These are phyloP conservation scores for Tapera naevia DNA, from an alignment of 2,797 vertebrate genomes.

Conservation along the genomic window DNA sequence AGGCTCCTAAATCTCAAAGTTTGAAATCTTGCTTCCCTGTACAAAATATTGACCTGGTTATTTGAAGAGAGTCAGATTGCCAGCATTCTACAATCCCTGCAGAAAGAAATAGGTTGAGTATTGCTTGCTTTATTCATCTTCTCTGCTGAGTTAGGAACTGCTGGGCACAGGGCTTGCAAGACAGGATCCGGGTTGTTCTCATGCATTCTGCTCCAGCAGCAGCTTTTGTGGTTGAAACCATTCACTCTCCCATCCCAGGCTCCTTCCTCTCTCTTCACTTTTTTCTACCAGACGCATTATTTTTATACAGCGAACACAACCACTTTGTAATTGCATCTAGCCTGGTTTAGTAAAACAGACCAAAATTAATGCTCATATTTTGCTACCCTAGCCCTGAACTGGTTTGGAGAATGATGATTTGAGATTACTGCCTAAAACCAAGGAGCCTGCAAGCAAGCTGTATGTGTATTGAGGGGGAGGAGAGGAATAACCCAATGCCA, in stretches of 20 bases:
- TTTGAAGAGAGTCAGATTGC: background rate
- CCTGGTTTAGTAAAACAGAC: background rate
- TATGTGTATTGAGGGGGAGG: too few species aligned
- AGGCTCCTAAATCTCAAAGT: background rate
- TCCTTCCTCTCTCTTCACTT: background rate
- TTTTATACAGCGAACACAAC: background rate
- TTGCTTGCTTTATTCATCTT: background rate
- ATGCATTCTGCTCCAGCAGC: background rate
- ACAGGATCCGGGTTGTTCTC: background rate
- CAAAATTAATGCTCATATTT: background rate
- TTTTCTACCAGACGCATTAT: background rate
- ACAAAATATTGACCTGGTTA: background rate
- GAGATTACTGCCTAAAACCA: background rate
- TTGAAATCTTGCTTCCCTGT: background rate
- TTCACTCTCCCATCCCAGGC: background rate
- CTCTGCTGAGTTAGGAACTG: background rate
- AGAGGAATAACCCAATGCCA: accelerated
- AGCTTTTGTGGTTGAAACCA: background rate
- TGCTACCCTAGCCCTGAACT: background rate
- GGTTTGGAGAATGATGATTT: background rate
- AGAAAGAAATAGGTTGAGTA: background rate
- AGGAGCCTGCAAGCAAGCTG: background rate
- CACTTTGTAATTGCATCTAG: accelerated
- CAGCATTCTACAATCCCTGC: background rate
- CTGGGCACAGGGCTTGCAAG: background rate